Conservation (phyloP, 2,113 vertebrate species). For the Mobula hypostoma region DNA sequence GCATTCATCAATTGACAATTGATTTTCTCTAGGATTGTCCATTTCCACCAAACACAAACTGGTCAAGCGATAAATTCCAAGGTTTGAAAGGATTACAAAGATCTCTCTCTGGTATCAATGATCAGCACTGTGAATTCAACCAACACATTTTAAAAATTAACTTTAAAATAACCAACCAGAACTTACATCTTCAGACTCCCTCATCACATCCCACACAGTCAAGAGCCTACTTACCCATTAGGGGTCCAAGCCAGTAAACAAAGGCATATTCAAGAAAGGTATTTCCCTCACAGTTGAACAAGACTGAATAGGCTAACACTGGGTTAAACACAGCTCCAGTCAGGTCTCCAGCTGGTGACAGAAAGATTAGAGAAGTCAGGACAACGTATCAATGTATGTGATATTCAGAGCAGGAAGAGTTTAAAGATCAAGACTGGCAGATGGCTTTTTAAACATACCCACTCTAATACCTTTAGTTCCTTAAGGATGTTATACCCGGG, state of each 20-base stretch:
- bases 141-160: neutral
- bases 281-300: slow-evolving; percentile 72
- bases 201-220: neutral
- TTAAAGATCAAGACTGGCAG: neutral
- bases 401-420: neutral
- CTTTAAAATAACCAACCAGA: neutral
- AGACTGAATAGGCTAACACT: slow-evolving; percentile 78
- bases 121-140: neutral
- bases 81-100: neutral
- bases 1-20: neutral
- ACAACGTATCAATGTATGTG: neutral
- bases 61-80: neutral
- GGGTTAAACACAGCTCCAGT: slow-evolving; percentile 90
- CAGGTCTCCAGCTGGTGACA: slow-evolving; percentile 66
- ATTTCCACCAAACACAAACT: neutral
- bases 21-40: neutral
- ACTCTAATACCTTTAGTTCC: too few species aligned
- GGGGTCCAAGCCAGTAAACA: slow-evolving; percentile 82
- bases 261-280: slow-evolving; percentile 64
- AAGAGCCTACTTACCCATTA: slow-evolving; percentile 64
- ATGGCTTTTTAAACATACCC: neutral
- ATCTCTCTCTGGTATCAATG: neutral
- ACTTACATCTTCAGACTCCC: neutral
- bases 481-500: too few species aligned
- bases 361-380: neutral